These are phyloP conservation scores for Ciconia stormi DNA, from an alignment of 2,113 vertebrate genomes.

Conservation along the genomic window DNA sequence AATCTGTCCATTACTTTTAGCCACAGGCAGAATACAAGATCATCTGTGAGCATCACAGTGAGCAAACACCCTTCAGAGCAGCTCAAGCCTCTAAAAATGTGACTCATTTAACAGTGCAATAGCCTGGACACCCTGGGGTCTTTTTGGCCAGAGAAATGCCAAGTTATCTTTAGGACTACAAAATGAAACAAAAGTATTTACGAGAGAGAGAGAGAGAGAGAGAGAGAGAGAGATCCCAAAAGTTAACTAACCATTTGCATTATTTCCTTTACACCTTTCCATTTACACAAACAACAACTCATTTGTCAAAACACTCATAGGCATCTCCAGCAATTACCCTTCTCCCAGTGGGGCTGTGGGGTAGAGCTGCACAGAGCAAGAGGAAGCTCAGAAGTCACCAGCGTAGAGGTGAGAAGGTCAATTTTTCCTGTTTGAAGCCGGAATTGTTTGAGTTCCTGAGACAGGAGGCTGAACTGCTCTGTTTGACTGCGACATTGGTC, in stretches of 20 bases:
- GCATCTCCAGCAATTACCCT: not conserved
- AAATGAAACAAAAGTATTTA: not conserved
- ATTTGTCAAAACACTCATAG: not conserved
- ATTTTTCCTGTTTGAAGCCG: constrained; percentile 88
- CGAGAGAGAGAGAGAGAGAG: not conserved
- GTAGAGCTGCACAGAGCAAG: constrained; percentile 58
- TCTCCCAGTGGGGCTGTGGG: constrained; percentile 36
- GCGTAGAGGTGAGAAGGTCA: constrained; percentile 81
- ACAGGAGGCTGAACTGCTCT: constrained; percentile 91
- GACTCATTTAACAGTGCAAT: not conserved
- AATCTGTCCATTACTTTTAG: not conserved
- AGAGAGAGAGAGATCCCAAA: not conserved
- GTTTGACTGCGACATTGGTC: constrained; percentile 94
- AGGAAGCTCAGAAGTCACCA: constrained; percentile 71
- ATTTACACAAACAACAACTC: not conserved
- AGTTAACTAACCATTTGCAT: not conserved
- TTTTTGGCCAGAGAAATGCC: not conserved
- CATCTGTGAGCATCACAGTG: not conserved
- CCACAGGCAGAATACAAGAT: not conserved
- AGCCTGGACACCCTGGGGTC: not conserved
- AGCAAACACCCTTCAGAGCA: not conserved
- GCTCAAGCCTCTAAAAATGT: not conserved
- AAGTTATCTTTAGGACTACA: not conserved
- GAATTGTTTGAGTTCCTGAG: constrained; percentile 91
- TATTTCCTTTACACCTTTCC: not conserved